Conservation (phyloP, 2,888 invertebrate species). For the Nomada fucata region DNA sequence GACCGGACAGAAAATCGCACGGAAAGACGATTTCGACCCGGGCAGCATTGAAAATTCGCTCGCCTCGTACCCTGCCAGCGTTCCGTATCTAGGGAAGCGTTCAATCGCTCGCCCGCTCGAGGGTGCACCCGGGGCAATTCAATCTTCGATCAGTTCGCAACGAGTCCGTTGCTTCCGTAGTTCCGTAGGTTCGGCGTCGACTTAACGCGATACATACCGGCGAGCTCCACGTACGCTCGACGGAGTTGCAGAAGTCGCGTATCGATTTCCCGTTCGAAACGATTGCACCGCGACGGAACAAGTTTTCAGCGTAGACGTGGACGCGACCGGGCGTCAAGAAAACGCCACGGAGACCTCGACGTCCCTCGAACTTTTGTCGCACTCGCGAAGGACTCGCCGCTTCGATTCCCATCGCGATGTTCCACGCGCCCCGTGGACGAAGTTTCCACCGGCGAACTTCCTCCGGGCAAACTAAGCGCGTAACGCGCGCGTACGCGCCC, state of each 20-base stretch:
- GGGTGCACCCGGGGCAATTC: neutral
- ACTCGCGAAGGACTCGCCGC: neutral
- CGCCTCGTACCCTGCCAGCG: too few species aligned
- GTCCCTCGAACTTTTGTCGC: constrained; percentile 27
- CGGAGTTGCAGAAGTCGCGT: constrained; percentile 47
- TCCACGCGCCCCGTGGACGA: too few species aligned
- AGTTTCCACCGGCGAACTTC: neutral
- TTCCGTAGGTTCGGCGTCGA: constrained; percentile 21
- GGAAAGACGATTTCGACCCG: too few species aligned
- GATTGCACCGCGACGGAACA: constrained; percentile 61
- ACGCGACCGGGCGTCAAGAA: constrained; percentile 30
- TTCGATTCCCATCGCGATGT: neutral
- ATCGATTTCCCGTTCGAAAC: constrained; percentile 78
- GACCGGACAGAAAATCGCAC: too few species aligned
- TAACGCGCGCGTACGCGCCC: neutral
- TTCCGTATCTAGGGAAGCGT: neutral
- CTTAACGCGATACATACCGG: constrained; percentile 13
- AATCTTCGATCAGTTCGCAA: neutral
- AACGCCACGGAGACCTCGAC: constrained; percentile 1
- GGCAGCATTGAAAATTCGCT: too few species aligned
- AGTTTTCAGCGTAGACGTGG: constrained; percentile 57
- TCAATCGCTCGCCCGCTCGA: neutral
- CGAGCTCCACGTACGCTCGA: constrained; percentile 23
- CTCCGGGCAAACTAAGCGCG: neutral
- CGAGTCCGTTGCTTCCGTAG: constrained; percentile 12